Percentiles rank a stretch among this genome's conserved stretches.
These are phyloP conservation scores for Scomber scombrus DNA, from an alignment of 2,113 vertebrate genomes.

Conservation along the genomic window DNA sequence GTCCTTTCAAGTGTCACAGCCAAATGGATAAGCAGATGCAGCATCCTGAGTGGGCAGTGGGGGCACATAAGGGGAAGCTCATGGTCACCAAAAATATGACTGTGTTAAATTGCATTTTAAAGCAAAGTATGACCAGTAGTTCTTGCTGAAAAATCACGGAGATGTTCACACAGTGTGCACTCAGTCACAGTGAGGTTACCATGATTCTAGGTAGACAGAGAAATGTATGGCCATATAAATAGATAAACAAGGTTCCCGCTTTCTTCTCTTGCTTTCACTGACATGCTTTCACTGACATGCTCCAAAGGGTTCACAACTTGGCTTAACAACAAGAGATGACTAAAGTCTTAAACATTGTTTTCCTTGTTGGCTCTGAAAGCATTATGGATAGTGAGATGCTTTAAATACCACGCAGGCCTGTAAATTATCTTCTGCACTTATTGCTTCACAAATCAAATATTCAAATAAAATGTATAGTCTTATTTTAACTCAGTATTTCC, in stretches of 20 bases:
- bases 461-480: too few species aligned
- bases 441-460: too few species aligned
- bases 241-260: background rate
- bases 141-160: background rate
- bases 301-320: too few species aligned
- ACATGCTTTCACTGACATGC: too few species aligned
- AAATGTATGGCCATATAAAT: background rate
- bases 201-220: slow-evolving; percentile 15
- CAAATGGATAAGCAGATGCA: slow-evolving; percentile 30
- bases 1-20: slow-evolving; percentile 34
- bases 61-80: background rate
- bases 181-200: background rate
- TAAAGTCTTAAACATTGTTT: too few species aligned
- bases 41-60: background rate
- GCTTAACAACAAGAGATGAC: too few species aligned
- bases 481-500: too few species aligned
- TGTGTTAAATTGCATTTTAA: background rate
- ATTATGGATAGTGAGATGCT: too few species aligned
- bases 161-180: background rate
- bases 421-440: too few species aligned
- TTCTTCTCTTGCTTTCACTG: background rate
- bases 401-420: too few species aligned
- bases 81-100: slow-evolving; percentile 13
- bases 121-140: background rate
- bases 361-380: too few species aligned